Conservation (phyloP, 1,140 invertebrate species). For the Brachionus paranguensis region DNA sequence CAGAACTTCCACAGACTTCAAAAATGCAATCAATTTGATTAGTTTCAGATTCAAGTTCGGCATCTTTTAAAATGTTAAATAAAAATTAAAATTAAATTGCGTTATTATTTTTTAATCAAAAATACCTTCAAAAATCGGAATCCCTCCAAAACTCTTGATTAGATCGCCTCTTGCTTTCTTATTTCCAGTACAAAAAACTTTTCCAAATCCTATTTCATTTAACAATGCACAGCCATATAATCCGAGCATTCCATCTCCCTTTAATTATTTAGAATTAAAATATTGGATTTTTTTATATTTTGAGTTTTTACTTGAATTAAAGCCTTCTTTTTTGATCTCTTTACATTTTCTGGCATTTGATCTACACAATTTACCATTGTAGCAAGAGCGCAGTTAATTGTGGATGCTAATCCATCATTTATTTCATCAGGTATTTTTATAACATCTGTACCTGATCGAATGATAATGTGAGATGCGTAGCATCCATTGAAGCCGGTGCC, state of each 20-base stretch:
- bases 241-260: constrained; percentile 39
- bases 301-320: background rate
- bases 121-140: background rate
- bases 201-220: constrained; percentile 22
- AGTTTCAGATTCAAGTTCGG: background rate
- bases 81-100: background rate
- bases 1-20: constrained; percentile 33
- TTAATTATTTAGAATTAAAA: background rate
- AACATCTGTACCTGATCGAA: constrained; percentile 3
- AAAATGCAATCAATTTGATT: constrained; percentile 40
- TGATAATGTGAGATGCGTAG: constrained; percentile 31
- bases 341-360: background rate
- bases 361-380: constrained; percentile 34
- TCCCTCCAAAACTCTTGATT: constrained; percentile 34
- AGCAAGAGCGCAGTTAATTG: constrained; percentile 38
- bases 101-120: background rate
- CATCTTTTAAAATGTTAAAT: background rate
- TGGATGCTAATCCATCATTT: background rate
- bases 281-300: background rate
- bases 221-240: constrained; percentile 36
- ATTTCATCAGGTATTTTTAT: constrained; percentile 19
- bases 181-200: constrained; percentile 35
- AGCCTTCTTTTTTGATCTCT: background rate
- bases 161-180: background rate
- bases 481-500: constrained; percentile 16